Evolutionary conservation across 2,113 vertebrate species (phyloP), one percentile per base, ranked within the genome.

Genomic region (Paracanthobrama guichenoti): DNA sequence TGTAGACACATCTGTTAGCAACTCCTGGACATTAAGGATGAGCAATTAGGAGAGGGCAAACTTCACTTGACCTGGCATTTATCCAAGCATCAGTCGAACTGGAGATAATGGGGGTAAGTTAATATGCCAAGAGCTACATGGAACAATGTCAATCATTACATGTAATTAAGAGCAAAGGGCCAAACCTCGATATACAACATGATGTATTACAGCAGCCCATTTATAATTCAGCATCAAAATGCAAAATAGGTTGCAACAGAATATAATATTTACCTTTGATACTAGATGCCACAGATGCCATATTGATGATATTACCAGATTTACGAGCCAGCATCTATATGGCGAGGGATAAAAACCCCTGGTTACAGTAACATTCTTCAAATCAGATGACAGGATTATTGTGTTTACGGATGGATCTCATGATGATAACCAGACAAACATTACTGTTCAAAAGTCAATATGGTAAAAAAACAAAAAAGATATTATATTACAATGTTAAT

Each of bases 301-400:
- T 98, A 89, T 99, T 99, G 87, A 98, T 98, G 85, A 98, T 98
- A 86, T 97, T 97, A 86, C 97, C 97, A 42, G 95, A 96, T 87
- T 96, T 97, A 87, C 93, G 94, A 88, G 93, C 92, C 89, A 99
- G 93, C 98, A 99, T 99, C 97, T 99, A 92, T 5, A 12, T 79
- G 22, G 18, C 81, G 24, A 31, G 20, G 4, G 20, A 86, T 18
- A 77, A 39, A 35, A 35, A 35, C 35, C 31, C 3, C 55, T 12
- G 11, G 28, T 57, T 78, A 14, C 42, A 26, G 12, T 50, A 5
- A 75, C 26, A 55, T 35, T 20, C 16, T 75, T 53, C 4, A 75
- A 75, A 75, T 31, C 16, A 53, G 24, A 18, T 3, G 6, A 28
- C n/a, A 26, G 69, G 5, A 46, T n/a, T 72, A 72, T 72, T 44